Evolutionary conservation across 2,888 invertebrate genomes (phyloP).

Genomic region (Epiblema foenella): DNA sequence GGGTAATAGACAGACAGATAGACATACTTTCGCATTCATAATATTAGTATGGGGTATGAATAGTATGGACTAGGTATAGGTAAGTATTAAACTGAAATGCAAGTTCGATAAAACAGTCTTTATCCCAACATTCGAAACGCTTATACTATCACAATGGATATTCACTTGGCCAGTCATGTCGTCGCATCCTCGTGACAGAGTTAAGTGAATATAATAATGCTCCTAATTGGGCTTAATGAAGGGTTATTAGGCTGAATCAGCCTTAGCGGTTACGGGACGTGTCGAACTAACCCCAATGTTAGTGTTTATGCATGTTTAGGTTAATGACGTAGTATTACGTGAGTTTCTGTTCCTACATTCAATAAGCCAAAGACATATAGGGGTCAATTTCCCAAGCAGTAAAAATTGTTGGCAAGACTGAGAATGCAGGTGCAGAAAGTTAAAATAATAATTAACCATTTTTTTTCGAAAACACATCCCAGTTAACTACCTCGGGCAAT

Average conservation of each 20-base stretch:
- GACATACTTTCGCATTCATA: too few relatives aligned
- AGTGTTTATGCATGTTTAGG: slow-evolving; percentile 39
- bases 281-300: slow-evolving; percentile 32
- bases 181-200: slow-evolving; percentile 42
- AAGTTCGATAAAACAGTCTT: slow-evolving; percentile 8
- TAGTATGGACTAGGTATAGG: too few relatives aligned
- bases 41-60: too few relatives aligned
- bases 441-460: too few relatives aligned
- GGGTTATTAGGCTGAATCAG: slow-evolving; percentile 35
- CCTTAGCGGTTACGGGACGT: slow-evolving; percentile 39
- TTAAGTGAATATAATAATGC: slow-evolving; percentile 44
- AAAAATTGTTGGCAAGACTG: too few relatives aligned
- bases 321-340: slow-evolving; percentile 23
- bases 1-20: too few relatives aligned
- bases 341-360: background rate
- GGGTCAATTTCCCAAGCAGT: too few relatives aligned
- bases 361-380: background rate
- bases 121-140: slow-evolving; percentile 29
- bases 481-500: too few relatives aligned
- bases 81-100: too few relatives aligned
- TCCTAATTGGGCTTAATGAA: slow-evolving; percentile 41
- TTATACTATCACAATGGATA: slow-evolving; percentile 35
- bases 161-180: slow-evolving; percentile 37
- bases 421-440: too few relatives aligned
- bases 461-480: too few relatives aligned